Evolutionary conservation across 2,888 invertebrate genomes (phyloP).

Genomic region (Macrophya annulata): DNA sequence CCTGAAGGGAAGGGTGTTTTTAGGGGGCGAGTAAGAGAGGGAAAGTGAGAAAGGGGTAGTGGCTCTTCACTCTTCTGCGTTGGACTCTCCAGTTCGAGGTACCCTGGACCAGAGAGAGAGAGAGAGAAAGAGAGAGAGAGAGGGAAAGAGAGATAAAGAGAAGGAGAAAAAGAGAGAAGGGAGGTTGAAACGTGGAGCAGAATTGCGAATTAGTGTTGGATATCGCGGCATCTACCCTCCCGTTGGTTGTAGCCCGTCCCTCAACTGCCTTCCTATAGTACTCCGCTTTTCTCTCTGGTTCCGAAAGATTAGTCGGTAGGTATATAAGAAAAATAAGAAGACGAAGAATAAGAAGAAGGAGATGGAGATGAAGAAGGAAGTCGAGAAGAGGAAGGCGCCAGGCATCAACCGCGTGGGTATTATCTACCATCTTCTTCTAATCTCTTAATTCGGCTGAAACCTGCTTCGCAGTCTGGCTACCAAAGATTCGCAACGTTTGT

Average conservation of each 20-base stretch:
- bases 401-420: background rate
- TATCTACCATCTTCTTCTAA: slow-evolving; percentile 48
- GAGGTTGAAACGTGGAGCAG: slow-evolving; percentile 40
- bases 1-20: background rate
- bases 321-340: background rate
- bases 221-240: slow-evolving; percentile 42
- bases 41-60: slow-evolving; percentile 24
- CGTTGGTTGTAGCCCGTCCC: background rate
- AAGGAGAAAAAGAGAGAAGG: background rate
- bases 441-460: slow-evolving; percentile 53
- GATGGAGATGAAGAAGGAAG: background rate
- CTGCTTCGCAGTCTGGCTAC: slow-evolving; percentile 36
- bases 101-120: background rate
- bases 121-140: background rate
- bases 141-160: background rate
- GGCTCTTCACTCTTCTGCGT: slow-evolving; percentile 34
- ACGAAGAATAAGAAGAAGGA: background rate
- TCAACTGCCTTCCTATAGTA: background rate
- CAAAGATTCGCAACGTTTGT: slow-evolving; percentile 13
- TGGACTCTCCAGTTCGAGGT: background rate
- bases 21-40: background rate
- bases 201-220: slow-evolving; percentile 50
- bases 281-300: slow-evolving; percentile 36
- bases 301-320: slow-evolving; percentile 41
- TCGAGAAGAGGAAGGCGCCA: slow-evolving; percentile 12